Percentiles rank a stretch among this genome's conserved stretches.
Conservation (phyloP, 1,140 invertebrate genomes). For the Parasteatoda tepidariorum region DNA sequence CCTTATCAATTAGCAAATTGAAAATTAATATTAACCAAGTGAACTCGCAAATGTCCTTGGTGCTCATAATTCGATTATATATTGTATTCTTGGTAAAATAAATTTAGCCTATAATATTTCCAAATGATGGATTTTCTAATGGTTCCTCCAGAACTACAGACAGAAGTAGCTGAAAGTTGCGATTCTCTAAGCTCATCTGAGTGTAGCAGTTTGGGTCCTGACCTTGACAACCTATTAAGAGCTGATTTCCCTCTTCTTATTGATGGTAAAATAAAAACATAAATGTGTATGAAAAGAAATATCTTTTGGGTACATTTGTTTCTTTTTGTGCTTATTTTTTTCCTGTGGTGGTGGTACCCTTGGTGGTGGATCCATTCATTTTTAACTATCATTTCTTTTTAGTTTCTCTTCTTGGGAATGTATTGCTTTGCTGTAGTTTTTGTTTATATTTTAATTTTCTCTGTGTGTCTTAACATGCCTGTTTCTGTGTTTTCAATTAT, state of each 20-base stretch:
- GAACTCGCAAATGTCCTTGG: too few species aligned
- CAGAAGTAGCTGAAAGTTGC: constrained; percentile 53
- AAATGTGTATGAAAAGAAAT: constrained; percentile 6
- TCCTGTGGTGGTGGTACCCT: constrained; percentile 19
- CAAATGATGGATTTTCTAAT: constrained; percentile 30
- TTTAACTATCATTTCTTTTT: constrained; percentile 16
- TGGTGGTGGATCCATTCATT: constrained; percentile 44
- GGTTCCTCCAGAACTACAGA: constrained; percentile 50
- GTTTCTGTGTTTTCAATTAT: background rate
- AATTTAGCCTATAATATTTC: constrained; percentile 11
- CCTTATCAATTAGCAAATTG: too few species aligned
- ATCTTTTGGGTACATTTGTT: constrained; percentile 14
- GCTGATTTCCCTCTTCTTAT: constrained; percentile 56
- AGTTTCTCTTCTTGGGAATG: background rate
- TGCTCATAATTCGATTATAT: too few species aligned
- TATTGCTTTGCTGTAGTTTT: constrained; percentile 9
- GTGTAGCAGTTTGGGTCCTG: constrained; percentile 58
- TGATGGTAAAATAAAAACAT: constrained; percentile 51
- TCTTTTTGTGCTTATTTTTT: background rate
- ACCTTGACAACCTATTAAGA: constrained; percentile 57
- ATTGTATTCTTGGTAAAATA: too few species aligned
- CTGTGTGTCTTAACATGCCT: background rate
- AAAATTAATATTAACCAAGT: too few species aligned
- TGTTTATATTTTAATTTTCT: constrained; percentile 9
- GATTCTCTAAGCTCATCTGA: constrained; percentile 57